phyloP scores from a whole-genome alignment of 1,140 invertebrate species.

The Camponotus floridanus region DNA sequence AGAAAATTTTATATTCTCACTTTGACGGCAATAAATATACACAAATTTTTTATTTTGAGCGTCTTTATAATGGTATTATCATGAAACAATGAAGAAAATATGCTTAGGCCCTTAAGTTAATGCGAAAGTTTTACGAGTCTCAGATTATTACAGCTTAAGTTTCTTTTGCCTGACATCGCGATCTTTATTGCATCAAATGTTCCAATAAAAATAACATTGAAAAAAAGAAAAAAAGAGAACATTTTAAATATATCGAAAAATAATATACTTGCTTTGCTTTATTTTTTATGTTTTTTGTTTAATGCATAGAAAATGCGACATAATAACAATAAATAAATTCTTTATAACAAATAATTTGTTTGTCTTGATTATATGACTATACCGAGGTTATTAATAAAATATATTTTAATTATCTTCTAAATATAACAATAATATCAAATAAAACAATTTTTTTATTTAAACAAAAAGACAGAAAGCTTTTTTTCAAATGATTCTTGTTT shows the following conservation, averaged over 20 bases:
- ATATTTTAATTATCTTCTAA: constrained; percentile 12
- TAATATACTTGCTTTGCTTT: neutral
- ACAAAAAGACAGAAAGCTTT: neutral
- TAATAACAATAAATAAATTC: neutral
- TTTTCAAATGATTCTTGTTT: neutral
- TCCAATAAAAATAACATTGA: constrained; percentile 17
- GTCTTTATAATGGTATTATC: constrained; percentile 35
- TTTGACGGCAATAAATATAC: neutral
- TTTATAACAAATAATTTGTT: neutral
- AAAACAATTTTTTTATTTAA: neutral
- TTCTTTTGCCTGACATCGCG: neutral
- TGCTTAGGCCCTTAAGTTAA: constrained; percentile 24
- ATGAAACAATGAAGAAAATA: constrained; percentile 26
- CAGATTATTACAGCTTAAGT: constrained; percentile 38
- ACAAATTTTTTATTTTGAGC: constrained; percentile 3
- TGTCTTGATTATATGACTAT: neutral
- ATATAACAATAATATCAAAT: neutral
- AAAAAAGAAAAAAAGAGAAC: neutral
- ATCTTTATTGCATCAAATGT: constrained; percentile 5
- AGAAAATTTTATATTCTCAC: neutral
- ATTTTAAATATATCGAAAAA: constrained; percentile 16
- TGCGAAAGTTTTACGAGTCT: constrained; percentile 48
- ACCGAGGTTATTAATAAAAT: neutral
- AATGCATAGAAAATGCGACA: neutral
- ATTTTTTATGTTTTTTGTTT: neutral